A percentile compares a stretch with the other conserved stretches of the same genome.
Evolutionary conservation across 2,888 invertebrate genomes (phyloP).

Genomic region (Sympetrum striolatum): DNA sequence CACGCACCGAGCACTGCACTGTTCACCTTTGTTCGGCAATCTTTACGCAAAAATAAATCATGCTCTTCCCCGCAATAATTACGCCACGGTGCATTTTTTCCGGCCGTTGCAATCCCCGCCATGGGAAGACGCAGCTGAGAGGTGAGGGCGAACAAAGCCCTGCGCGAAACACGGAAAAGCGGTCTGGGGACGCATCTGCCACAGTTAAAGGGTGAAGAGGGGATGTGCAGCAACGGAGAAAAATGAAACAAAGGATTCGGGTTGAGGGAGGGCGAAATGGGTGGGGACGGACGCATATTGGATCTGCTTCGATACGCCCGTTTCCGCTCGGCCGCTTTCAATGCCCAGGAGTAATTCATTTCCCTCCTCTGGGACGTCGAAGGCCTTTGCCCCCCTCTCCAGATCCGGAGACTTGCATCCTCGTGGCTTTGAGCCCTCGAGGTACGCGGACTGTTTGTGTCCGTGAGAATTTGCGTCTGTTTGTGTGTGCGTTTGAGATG

Average conservation of each 20-base stretch:
- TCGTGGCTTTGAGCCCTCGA: neutral
- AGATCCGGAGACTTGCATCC: neutral
- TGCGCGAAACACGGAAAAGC: neutral
- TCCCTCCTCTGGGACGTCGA: neutral
- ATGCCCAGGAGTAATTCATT: neutral
- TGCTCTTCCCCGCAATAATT: neutral
- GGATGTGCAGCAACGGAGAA: neutral
- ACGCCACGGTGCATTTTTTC: neutral
- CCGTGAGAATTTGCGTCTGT: neutral
- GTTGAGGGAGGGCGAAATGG: neutral
- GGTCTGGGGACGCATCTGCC: neutral
- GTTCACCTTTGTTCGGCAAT: neutral
- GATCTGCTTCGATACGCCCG: neutral
- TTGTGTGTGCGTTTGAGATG: neutral
- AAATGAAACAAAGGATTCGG: neutral
- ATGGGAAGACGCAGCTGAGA: neutral
- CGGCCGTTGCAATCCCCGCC: neutral
- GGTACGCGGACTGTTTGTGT: neutral
- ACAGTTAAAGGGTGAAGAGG: neutral
- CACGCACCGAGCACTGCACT: neutral
- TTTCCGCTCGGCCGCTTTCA: neutral
- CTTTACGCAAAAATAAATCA: neutral
- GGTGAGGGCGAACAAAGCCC: neutral
- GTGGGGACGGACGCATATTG: neutral
- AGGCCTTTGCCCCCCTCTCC: neutral